Evolutionary conservation across 2,797 vertebrate species (phyloP).

Genomic region (Vultur gryphus): DNA sequence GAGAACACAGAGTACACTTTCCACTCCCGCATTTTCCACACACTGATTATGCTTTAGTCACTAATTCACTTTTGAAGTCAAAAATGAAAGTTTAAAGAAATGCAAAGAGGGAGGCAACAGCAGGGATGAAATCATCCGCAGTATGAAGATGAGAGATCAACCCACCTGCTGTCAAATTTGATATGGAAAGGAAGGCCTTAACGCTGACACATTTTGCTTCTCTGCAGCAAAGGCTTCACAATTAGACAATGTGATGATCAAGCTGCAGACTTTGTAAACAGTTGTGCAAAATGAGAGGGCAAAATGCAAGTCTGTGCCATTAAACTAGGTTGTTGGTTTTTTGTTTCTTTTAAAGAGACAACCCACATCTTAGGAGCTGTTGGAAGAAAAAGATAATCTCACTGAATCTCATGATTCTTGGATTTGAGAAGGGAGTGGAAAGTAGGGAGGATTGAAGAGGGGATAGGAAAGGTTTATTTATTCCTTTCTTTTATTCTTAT

Average conservation of each 20-base stretch:
- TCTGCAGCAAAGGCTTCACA: constrained; percentile 66
- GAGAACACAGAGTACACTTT: constrained; percentile 76
- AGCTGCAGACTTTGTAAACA: constrained; percentile 66
- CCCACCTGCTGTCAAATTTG: constrained; percentile 76
- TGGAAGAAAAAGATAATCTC: constrained; percentile 17
- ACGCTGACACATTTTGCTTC: constrained; percentile 69
- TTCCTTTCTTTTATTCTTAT: not conserved
- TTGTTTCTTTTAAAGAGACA: constrained; percentile 68
- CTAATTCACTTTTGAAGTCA: constrained; percentile 74
- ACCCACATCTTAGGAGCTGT: constrained; percentile 56
- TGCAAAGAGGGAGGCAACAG: constrained; percentile 72
- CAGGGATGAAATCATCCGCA: constrained; percentile 71
- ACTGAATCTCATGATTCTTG: not conserved
- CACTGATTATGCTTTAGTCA: constrained; percentile 76
- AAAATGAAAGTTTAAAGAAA: constrained; percentile 74
- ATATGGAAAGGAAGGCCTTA: constrained; percentile 68
- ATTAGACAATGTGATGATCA: constrained; percentile 69
- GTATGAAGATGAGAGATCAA: constrained; percentile 76
- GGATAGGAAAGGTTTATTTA: not conserved
- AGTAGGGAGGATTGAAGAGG: not conserved
- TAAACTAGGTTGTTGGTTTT: constrained; percentile 65
- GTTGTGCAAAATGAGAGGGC: constrained; percentile 68
- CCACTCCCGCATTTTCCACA: constrained; percentile 74
- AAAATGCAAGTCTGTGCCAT: constrained; percentile 67
- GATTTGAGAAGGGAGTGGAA: not conserved